Conservation (phyloP, 2,113 vertebrate species). For the Rhinolophus sinicus region DNA sequence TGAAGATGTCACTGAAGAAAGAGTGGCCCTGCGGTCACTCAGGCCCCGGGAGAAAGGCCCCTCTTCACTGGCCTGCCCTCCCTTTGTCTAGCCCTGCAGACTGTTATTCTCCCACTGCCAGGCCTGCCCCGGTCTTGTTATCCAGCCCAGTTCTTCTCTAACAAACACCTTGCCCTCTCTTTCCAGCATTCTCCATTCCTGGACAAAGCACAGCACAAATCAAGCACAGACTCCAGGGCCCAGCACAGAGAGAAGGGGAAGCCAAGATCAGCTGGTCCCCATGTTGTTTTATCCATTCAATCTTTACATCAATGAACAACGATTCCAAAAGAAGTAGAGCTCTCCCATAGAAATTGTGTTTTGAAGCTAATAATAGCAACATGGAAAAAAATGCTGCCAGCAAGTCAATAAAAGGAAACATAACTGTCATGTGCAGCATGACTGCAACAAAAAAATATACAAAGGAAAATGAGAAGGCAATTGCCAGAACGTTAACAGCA, state of each 20-base stretch:
- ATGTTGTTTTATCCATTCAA: accelerated
- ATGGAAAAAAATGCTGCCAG: not conserved
- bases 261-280: not conserved
- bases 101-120: not conserved
- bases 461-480: not conserved
- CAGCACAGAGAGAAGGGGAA: not conserved
- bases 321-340: not conserved
- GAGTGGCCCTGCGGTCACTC: not conserved
- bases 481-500: not conserved
- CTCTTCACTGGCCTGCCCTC: not conserved
- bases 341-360: not conserved
- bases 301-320: not conserved
- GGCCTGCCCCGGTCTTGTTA: not conserved
- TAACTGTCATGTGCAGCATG: not conserved
- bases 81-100: not conserved
- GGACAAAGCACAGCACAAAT: not conserved
- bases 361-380: not conserved
- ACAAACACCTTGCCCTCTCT: not conserved
- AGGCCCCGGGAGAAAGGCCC: not conserved
- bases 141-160: not conserved
- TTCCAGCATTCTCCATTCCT: not conserved
- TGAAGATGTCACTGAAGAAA: constrained; percentile 33
- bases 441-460: not conserved
- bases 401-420: not conserved
- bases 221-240: not conserved